Percentiles rank a stretch among this genome's conserved stretches.
phyloP scores from a whole-genome alignment of 2,888 invertebrate species.

The Pycnomerus fuliginosus region DNA sequence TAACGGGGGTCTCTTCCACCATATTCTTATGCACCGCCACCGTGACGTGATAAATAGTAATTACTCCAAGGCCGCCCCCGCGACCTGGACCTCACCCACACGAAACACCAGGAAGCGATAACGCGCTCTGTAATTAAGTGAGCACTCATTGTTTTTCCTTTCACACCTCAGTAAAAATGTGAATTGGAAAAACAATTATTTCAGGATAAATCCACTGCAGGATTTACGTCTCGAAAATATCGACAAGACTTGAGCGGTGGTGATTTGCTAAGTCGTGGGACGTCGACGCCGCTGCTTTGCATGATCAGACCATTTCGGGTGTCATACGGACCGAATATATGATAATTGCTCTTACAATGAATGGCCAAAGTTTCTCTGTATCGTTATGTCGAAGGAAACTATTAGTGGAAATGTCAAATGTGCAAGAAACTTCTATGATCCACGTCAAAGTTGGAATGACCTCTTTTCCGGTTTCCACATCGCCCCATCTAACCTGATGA shows the following conservation, averaged over 20 bases:
- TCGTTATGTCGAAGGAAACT: constrained; percentile 40
- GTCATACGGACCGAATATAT: constrained; percentile 51
- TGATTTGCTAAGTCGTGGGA: constrained; percentile 20
- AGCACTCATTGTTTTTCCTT: constrained; percentile 4
- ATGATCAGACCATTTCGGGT: constrained; percentile 49
- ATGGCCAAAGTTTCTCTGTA: constrained; percentile 48
- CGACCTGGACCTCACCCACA: constrained; percentile 21
- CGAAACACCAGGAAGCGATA: constrained; percentile 19
- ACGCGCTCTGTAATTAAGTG: constrained; percentile 10
- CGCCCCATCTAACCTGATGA: no score
- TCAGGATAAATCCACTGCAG: no score
- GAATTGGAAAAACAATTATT: no score
- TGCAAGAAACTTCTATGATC: no score
- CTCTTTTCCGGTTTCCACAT: no score
- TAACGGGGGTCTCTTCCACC: constrained; percentile 25
- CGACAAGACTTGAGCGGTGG: no score
- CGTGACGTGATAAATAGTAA: constrained; percentile 37
- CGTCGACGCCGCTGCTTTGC: constrained; percentile 44
- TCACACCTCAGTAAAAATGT: no score
- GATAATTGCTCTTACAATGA: constrained; percentile 49
- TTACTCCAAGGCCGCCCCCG: constrained; percentile 26
- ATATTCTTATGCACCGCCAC: constrained; percentile 27
- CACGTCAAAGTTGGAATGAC: no score
- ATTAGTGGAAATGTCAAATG: constrained; percentile 25
- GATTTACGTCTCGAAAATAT: no score